Percentiles rank a stretch among this genome's conserved stretches.
Conservation (phyloP, 2,113 vertebrate species). For the Cavia aperea region DNA sequence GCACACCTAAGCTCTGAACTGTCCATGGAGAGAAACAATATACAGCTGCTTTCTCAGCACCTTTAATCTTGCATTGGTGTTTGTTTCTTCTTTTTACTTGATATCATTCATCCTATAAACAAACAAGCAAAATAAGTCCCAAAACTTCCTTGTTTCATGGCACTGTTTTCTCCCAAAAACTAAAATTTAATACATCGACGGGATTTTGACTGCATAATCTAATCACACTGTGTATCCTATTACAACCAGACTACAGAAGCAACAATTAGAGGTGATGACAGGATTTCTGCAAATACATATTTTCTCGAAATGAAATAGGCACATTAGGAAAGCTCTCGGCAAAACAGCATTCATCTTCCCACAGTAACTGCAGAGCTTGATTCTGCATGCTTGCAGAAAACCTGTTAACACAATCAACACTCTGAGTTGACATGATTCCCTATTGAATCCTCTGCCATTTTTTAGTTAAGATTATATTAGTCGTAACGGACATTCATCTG, state of each 20-base stretch:
- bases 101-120: background rate
- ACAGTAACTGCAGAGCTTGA: background rate
- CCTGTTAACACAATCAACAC: conserved; percentile 25
- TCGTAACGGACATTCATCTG: background rate
- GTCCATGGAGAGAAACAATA: background rate
- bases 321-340: conserved; percentile 14
- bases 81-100: background rate
- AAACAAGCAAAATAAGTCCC: background rate
- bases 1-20: background rate
- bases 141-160: background rate
- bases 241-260: background rate
- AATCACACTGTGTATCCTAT: conserved; percentile 1
- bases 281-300: conserved; percentile 14
- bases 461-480: background rate
- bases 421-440: background rate
- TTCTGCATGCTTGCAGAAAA: background rate
- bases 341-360: background rate
- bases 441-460: conserved; percentile 4
- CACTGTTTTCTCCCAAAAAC: background rate
- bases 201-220: background rate
- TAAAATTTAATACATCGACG: conserved; percentile 11
- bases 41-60: background rate
- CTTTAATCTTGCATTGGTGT: background rate
- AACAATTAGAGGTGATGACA: conserved; percentile 58
- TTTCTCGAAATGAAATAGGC: conserved; percentile 35